These are phyloP conservation scores for Agrenia bidenticulata DNA, from an alignment of 2,888 invertebrate genomes.

Conservation along the genomic window DNA sequence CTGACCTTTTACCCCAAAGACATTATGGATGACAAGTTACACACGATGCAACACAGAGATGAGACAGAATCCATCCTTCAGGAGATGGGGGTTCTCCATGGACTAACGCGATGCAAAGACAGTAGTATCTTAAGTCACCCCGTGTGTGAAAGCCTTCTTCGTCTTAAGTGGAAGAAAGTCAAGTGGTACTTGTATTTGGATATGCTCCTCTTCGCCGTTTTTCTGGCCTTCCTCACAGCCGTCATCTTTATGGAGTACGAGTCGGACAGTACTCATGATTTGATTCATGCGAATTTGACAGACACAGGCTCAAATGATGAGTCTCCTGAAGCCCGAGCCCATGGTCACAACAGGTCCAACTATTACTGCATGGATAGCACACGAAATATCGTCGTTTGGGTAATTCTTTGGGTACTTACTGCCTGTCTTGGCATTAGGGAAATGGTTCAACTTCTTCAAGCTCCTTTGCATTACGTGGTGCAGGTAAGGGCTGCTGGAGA, in stretches of 20 bases:
- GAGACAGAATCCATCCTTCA: conserved; percentile 51
- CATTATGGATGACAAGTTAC: conserved; percentile 51
- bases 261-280: conserved; percentile 41
- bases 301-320: background rate
- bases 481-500: conserved; percentile 37
- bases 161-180: conserved; percentile 53
- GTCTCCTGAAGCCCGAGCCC: background rate
- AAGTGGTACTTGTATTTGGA: conserved; percentile 53
- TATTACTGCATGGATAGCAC: conserved; percentile 51
- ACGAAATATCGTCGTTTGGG: conserved; percentile 51
- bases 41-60: conserved; percentile 51
- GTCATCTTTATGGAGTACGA: conserved; percentile 54
- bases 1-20: conserved; percentile 52
- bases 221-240: conserved; percentile 52
- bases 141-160: conserved; percentile 52
- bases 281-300: conserved; percentile 11
- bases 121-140: conserved; percentile 52
- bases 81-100: conserved; percentile 53
- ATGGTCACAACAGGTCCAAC: conserved; percentile 27
- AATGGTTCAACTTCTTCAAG: conserved; percentile 52
- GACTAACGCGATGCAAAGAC: conserved; percentile 51
- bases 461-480: conserved; percentile 51
- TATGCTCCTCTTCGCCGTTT: conserved; percentile 53
- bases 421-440: conserved; percentile 51
- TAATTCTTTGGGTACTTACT: conserved; percentile 52